These are phyloP conservation scores for Stenchaetothrips biformis DNA, from an alignment of 2,888 invertebrate species.

Conservation along the genomic window DNA sequence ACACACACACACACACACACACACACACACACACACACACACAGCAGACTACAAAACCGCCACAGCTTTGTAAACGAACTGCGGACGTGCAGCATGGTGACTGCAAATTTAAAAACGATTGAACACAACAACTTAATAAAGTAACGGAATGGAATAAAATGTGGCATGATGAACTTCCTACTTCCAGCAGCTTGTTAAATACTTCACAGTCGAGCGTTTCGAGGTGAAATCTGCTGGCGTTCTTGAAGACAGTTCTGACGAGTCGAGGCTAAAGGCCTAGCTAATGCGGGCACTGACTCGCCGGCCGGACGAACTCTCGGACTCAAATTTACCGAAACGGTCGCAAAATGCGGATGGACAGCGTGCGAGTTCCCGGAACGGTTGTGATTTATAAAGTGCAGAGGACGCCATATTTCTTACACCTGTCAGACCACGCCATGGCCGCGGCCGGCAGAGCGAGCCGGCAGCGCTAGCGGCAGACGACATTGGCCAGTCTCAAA, in stretches of 20 bases:
- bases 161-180: too few species aligned
- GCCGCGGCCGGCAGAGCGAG: neutral
- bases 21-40: neutral
- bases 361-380: constrained; percentile 17
- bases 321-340: constrained; percentile 21
- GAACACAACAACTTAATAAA: too few species aligned
- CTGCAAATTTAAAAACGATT: too few species aligned
- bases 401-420: constrained; percentile 20
- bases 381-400: constrained; percentile 21
- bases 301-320: neutral
- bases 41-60: neutral
- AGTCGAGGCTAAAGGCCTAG: too few species aligned
- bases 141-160: too few species aligned
- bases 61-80: neutral
- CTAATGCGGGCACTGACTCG: neutral
- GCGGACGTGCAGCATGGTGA: too few species aligned
- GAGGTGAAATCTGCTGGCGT: too few species aligned
- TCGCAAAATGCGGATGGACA: constrained; percentile 16
- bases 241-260: too few species aligned
- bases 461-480: neutral
- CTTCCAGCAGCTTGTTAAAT: too few species aligned
- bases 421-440: neutral
- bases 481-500: neutral
- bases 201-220: too few species aligned
- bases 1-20: neutral